A percentile compares a stretch with the other conserved stretches of the same genome.
These are phyloP conservation scores for Epizoanthus illoricatus DNA, from an alignment of 92 coral and sea anemone species.

Conservation along the genomic window DNA sequence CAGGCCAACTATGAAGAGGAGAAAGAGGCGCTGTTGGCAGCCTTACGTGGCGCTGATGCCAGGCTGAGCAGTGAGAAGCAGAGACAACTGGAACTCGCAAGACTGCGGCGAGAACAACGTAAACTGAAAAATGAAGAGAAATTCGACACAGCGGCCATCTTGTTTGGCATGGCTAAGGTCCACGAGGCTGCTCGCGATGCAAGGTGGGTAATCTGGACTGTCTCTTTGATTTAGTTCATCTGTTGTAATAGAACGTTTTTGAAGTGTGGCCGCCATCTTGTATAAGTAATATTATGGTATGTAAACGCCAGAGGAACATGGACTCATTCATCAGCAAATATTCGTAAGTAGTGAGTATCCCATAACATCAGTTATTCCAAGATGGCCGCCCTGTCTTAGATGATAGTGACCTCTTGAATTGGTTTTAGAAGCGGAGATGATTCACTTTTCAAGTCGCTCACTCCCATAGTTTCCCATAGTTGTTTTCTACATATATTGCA, in stretches of 20 bases:
- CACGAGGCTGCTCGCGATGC: conserved; percentile 82
- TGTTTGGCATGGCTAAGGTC: conserved; percentile 84
- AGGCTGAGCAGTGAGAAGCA: conserved; percentile 75
- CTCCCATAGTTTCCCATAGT: background rate
- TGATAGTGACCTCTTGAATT: too few relatives aligned
- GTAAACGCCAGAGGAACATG: too few relatives aligned
- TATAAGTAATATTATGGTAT: too few relatives aligned
- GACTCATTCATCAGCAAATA: too few relatives aligned
- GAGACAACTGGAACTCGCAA: conserved; percentile 93
- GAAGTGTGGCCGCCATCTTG: background rate
- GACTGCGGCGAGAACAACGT: conserved; percentile 87
- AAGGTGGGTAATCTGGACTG: conserved; percentile 60
- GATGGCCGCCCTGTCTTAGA: too few relatives aligned
- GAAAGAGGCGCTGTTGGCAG: conserved; percentile 83
- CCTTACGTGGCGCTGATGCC: conserved; percentile 86
- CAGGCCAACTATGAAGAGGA: conserved; percentile 95
- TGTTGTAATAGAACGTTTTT: background rate
- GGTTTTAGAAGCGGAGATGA: too few relatives aligned
- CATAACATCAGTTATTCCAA: too few relatives aligned
- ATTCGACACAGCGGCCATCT: conserved; percentile 94
- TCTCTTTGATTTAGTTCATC: too few relatives aligned
- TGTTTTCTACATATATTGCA: too few relatives aligned
- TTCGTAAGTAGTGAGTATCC: too few relatives aligned
- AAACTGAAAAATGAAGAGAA: conserved; percentile 82
- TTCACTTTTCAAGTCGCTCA: too few relatives aligned